Evolutionary conservation across 2,888 invertebrate genomes (phyloP).

Genomic region (Glaucopsyche alexis): DNA sequence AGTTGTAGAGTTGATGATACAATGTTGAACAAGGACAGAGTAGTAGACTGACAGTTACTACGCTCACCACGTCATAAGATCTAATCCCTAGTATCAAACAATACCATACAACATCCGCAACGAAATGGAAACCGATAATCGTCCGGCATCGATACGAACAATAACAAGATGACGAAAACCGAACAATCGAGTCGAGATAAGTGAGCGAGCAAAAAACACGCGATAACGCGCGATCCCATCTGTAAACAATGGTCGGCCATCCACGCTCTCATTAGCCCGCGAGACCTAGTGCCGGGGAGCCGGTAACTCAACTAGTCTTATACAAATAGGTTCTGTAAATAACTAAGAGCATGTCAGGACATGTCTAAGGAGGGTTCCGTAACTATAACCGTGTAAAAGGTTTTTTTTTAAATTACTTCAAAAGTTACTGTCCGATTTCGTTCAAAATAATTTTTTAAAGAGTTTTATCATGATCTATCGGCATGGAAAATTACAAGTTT

Average conservation of each 20-base stretch:
- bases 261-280: conserved; percentile 76
- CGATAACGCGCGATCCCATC: conserved; percentile 71
- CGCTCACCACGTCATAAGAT: background rate
- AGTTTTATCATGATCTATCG: too few species aligned
- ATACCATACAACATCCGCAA: conserved; percentile 18
- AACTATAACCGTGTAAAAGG: too few species aligned
- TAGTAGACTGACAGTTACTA: background rate
- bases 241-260: conserved; percentile 73
- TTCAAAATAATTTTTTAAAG: too few species aligned
- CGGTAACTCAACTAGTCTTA: background rate
- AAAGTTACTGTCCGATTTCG: too few species aligned
- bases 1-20: background rate
- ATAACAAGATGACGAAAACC: conserved; percentile 64
- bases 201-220: conserved; percentile 69
- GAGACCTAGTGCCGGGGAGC: conserved; percentile 14
- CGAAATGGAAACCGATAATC: conserved; percentile 35
- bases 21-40: background rate
- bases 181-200: conserved; percentile 72
- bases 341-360: too few species aligned
- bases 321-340: background rate
- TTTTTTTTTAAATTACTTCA: too few species aligned
- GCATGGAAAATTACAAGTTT: too few species aligned
- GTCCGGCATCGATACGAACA: conserved; percentile 45
- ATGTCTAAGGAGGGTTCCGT: too few species aligned
- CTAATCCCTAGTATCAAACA: conserved; percentile 28